Percentiles rank a stretch among this genome's conserved stretches.
These are phyloP conservation scores for Globodera rostochiensis DNA, from an alignment of 1,140 invertebrate species.

Conservation along the genomic window DNA sequence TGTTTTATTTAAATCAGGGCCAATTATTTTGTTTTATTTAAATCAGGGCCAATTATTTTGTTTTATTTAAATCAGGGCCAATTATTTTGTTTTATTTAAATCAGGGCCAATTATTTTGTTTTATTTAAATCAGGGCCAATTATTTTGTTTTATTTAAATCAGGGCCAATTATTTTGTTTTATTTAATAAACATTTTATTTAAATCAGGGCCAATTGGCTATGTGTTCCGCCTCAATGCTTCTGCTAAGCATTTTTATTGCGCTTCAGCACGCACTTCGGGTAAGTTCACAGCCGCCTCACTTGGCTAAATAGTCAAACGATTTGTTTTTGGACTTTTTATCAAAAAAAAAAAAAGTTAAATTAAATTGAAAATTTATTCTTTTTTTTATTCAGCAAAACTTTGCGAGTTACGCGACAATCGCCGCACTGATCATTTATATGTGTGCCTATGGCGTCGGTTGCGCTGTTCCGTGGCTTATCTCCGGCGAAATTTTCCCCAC, in stretches of 20 bases:
- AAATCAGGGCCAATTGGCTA: slow-evolving; percentile 41
- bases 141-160: no score
- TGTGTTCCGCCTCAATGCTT: slow-evolving; percentile 52
- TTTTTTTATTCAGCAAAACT: slow-evolving; percentile 41
- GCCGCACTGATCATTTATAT: slow-evolving; percentile 59
- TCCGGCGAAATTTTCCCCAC: slow-evolving; percentile 58
- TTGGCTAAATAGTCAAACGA: background rate
- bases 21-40: no score
- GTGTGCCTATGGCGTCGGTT: slow-evolving; percentile 62
- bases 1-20: no score
- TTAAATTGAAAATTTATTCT: background rate
- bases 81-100: no score
- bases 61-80: no score
- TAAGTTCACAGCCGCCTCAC: slow-evolving; percentile 23
- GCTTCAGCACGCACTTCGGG: slow-evolving; percentile 47
- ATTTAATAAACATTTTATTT: background rate
- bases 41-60: no score
- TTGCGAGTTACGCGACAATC: slow-evolving; percentile 59
- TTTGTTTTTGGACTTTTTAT: no score
- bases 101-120: no score
- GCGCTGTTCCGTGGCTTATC: slow-evolving; percentile 63
- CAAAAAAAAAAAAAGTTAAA: no score
- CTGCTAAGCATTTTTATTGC: slow-evolving; percentile 57
- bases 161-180: background rate
- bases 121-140: no score